phyloP scores from a whole-genome alignment of 2,888 invertebrate species.

The Sminthurinus aureus region DNA sequence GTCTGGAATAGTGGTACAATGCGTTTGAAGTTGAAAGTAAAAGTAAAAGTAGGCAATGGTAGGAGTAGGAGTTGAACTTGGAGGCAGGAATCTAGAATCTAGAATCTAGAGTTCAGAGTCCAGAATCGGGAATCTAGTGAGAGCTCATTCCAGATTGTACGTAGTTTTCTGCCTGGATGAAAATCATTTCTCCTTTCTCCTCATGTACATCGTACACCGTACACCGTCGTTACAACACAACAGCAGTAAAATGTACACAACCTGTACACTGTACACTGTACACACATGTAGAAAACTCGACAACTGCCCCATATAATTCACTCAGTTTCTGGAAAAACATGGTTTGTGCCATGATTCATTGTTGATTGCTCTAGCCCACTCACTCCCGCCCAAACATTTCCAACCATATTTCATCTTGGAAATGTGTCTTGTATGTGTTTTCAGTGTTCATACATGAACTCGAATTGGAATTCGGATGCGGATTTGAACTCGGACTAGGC shows the following conservation, averaged over 20 bases:
- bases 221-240: too few relatives aligned
- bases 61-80: neutral
- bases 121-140: neutral
- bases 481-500: too few relatives aligned
- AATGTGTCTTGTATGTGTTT: too few relatives aligned
- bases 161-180: neutral
- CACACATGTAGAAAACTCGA: neutral
- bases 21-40: neutral
- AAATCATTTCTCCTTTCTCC: neutral
- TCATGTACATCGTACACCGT: neutral
- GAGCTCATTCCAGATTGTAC: neutral
- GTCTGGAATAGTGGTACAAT: too few relatives aligned
- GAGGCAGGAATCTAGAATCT: neutral
- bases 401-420: slow-evolving; percentile 2
- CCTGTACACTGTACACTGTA: neutral
- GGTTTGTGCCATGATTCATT: neutral
- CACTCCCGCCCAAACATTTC: neutral
- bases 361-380: neutral
- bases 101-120: neutral
- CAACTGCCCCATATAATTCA: slow-evolving; percentile 7
- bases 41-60: too few relatives aligned
- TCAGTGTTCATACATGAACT: too few relatives aligned
- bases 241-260: too few relatives aligned
- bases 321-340: neutral
- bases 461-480: too few relatives aligned